Base-by-base conservation (phyloP, 1,140 invertebrate genomes). In the Eciton burchellii region DNA sequence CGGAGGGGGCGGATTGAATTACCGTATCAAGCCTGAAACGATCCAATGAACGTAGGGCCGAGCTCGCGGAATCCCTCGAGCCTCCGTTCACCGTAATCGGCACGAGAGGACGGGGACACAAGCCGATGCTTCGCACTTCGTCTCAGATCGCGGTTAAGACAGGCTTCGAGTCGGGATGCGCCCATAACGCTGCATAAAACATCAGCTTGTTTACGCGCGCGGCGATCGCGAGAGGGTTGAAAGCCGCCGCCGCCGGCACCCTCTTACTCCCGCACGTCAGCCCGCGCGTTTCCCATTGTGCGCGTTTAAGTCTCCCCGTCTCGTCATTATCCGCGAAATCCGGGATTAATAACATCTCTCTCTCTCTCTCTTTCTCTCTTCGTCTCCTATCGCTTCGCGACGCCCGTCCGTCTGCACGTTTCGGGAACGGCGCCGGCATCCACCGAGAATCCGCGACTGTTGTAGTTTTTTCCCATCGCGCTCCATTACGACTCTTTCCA, bases 181-280 rank as follows among this genome's bases (percentile, higher is more conserved):
- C n/a, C 24, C 56, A 41, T 11, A 45, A 29, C 41, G 66, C 49
- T 71, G 66, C 63, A 70, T 79, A 79, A 79, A 79, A 79, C 74
- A 79, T 70, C 35, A 68, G 74, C 43, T 29, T 79, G 74, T 79
- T 79, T 79, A 77, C 73, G 65, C 60, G 60, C 26, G 57, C 72
- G 56, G 24, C 26, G 35, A 79, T 79, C 49, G 63, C 21, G 74
- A 11, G 29, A 12, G 21, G 35, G 6, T 35, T 49, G 66, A 77
- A 66, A 77, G 68, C 29, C 56, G 63, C 52, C 41, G 49, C 74
- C 68, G 62, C 49, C 68, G n/a, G n/a, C n/a, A n/a, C 74, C 62
- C 63, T 79, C 74, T 68, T 79, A 79, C 68, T 79, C 68, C 68
- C 21, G 52, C 74, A 16, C 56, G 74, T 79, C 63, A 57, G n/a